phyloP scores from a whole-genome alignment of 2,113 vertebrate species.

The Eretmochelys imbricata region DNA sequence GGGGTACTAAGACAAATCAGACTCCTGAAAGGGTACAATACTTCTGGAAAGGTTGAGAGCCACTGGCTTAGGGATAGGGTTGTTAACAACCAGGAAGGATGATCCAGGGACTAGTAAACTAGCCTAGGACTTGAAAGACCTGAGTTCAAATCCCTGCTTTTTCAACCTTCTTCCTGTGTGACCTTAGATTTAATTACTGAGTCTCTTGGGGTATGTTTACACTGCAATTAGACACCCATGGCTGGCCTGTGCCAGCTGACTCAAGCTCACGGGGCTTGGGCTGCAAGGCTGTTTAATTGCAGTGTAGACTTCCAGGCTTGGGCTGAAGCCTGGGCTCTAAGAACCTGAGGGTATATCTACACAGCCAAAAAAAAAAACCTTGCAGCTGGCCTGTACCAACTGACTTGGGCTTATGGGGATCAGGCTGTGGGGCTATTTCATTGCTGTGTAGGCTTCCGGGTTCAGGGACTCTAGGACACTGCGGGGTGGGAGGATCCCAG shows the following conservation, averaged over 20 bases:
- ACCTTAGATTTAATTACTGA: neutral
- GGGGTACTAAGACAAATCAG: no score
- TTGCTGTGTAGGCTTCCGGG: neutral
- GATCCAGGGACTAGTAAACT: neutral
- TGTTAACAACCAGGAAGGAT: neutral
- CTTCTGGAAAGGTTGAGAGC: neutral
- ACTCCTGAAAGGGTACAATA: no score
- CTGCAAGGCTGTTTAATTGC: neutral
- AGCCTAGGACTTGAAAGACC: neutral
- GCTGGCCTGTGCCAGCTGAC: neutral
- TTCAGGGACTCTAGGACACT: neutral
- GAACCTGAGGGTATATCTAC: neutral
- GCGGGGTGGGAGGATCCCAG: neutral
- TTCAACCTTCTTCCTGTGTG: fast-evolving
- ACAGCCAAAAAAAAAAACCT: neutral
- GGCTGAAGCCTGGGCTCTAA: neutral
- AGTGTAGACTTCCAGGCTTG: neutral
- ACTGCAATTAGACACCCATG: neutral
- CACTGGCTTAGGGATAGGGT: neutral
- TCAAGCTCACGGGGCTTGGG: neutral
- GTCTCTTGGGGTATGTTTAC: neutral
- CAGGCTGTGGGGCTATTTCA: neutral
- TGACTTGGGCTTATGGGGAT: neutral
- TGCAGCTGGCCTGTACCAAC: neutral
- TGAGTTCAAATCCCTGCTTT: neutral